Percentiles rank a stretch among this genome's conserved stretches.
phyloP scores from a whole-genome alignment of 2,888 invertebrate species.

The Microctonus brassicae region DNA sequence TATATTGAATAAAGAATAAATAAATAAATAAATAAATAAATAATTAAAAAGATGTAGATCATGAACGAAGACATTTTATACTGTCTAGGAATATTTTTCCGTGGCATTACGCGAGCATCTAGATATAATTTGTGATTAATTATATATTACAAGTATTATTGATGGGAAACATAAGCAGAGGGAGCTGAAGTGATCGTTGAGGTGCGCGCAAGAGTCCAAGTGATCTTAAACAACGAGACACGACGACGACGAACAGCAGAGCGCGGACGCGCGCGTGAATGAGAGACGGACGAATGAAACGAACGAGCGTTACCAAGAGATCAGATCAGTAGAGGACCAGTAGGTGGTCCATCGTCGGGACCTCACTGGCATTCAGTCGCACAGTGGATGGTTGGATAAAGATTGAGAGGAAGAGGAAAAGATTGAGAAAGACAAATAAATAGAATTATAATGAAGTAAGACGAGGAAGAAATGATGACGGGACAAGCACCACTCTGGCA shows the following conservation, averaged over 20 bases:
- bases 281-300: conserved; percentile 48
- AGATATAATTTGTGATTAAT: conserved; percentile 69
- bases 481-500: conserved; percentile 28
- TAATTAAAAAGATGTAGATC: background rate
- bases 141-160: conserved; percentile 68
- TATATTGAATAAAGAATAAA: background rate
- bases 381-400: conserved; percentile 5
- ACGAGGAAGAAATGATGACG: background rate
- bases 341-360: conserved; percentile 67
- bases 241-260: background rate
- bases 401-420: no score
- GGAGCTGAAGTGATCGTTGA: conserved; percentile 28
- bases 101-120: conserved; percentile 54
- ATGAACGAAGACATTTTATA: background rate
- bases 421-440: background rate
- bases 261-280: conserved; percentile 17
- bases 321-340: conserved; percentile 65
- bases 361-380: conserved; percentile 59
- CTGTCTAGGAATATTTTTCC: conserved; percentile 30
- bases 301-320: conserved; percentile 64
- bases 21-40: conserved; percentile 12
- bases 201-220: conserved; percentile 20
- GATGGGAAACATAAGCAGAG: conserved; percentile 60
- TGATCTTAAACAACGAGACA: background rate
- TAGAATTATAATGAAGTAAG: background rate